These are phyloP conservation scores for Momotus momota DNA, from an alignment of 2,797 vertebrate genomes.

Conservation along the genomic window DNA sequence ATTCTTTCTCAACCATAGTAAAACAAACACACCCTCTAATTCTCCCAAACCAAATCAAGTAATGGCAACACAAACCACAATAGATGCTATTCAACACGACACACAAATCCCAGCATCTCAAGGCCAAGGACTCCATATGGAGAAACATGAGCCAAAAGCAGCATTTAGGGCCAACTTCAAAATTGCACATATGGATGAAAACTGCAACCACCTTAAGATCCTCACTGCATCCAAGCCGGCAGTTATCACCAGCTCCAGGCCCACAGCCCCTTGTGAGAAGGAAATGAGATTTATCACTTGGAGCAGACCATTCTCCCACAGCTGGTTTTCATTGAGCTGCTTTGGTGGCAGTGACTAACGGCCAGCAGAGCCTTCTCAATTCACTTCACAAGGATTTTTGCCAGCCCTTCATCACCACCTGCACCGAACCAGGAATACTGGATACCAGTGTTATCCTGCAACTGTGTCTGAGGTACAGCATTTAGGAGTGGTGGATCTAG, in stretches of 20 bases:
- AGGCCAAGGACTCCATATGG: slow-evolving; percentile 49
- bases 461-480: not conserved
- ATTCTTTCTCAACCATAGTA: not conserved
- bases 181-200: slow-evolving; percentile 48
- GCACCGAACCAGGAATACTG: not conserved
- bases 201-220: slow-evolving; percentile 23
- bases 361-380: slow-evolving; percentile 2
- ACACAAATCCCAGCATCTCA: not conserved
- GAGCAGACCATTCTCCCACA: slow-evolving; percentile 13
- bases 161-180: slow-evolving; percentile 49
- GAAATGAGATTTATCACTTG: slow-evolving; percentile 41
- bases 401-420: slow-evolving; percentile 26
- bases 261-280: not conserved
- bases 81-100: not conserved
- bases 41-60: not conserved
- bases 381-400: not conserved
- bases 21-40: slow-evolving; percentile 17
- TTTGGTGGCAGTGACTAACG: slow-evolving; percentile 5
- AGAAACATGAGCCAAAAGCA: not conserved
- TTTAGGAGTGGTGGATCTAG: not conserved
- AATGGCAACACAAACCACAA: not conserved
- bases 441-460: not conserved
- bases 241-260: slow-evolving; percentile 18
- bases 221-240: not conserved
- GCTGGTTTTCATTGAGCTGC: slow-evolving; percentile 48